Evolutionary conservation across 2,888 invertebrate species (phyloP), one percentile per base, ranked within the genome.

Genomic region (Rotaria magnacalcarata): DNA sequence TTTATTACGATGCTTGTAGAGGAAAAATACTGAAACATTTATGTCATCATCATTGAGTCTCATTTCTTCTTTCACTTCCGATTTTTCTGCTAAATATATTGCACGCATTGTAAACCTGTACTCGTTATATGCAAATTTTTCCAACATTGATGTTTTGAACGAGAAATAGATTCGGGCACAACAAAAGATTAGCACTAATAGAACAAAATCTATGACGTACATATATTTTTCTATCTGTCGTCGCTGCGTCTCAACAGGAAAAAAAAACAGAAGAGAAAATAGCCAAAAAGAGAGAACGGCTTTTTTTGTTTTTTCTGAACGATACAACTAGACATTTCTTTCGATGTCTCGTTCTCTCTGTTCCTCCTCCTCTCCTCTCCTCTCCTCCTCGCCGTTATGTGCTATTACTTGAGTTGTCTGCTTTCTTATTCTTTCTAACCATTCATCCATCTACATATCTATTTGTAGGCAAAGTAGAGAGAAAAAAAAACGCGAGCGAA

Each of bases 391-490:
- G n/a, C 16, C 14, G 34, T 27, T 67, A 16, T 41, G 14, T 67
- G 67, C 34, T 67, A 16, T 34, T 19, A 67, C 67, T 67, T 16
- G 16, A 67, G 67, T 67, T 67, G 67, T 34, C 67, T 67, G 34
- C 67, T 67, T 67, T 67, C 67, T 67, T 67, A 67, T 67, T 27
- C 67, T 67, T 67, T 67, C 67, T 67, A 67, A 16, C 67, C 16
- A 67, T 67, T 19, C 19, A 67, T 67, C 67, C 19, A 67, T 67
- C 67, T 67, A 11, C 27, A 34, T 67, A 34, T 67, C 34, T 34
- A 67, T 67, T 34, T 67, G 27, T 67, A 34, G 16, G 67, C 34
- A 27, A 34, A 67, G 24, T 16, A 27, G 24, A 21, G 2, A 67
- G 67, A 67, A 5, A 27, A 67, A 67, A 67, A n/a, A 6, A 67